Percentiles rank a stretch among this genome's conserved stretches.
phyloP scores from a whole-genome alignment of 2,113 vertebrate genomes.

The Pycnonotus jocosus region DNA sequence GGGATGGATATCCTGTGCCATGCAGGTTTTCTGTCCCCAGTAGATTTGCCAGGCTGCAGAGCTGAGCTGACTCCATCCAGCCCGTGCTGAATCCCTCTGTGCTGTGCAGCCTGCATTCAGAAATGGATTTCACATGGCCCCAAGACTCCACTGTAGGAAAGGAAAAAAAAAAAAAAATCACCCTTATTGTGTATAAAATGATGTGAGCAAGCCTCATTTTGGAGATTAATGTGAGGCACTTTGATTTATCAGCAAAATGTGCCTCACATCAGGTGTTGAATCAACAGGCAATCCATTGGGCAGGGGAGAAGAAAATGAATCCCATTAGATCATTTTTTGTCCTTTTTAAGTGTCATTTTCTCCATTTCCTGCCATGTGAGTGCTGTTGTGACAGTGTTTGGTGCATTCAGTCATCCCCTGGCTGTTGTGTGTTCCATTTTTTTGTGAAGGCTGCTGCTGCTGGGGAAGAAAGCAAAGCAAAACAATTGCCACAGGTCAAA shows the following conservation, averaged over 20 bases:
- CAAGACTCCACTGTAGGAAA: background rate
- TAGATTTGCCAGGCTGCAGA: background rate
- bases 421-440: conserved; percentile 20
- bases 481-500: conserved; percentile 36
- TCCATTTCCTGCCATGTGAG: background rate
- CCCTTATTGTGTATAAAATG: background rate
- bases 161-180: background rate
- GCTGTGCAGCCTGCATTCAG: background rate
- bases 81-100: background rate
- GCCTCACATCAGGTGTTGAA: background rate
- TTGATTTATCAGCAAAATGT: conserved; percentile 21
- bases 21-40: background rate
- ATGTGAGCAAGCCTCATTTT: background rate
- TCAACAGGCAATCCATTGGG: background rate
- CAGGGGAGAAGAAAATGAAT: background rate
- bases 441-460: background rate
- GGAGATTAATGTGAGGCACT: background rate
- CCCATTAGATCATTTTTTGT: background rate
- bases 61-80: background rate
- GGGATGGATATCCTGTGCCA: fast-evolving
- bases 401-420: conserved; percentile 5
- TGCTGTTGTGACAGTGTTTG: background rate
- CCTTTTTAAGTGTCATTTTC: background rate
- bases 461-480: conserved; percentile 27
- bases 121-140: background rate